Base-by-base conservation (phyloP, 2,797 vertebrate genomes). In the Spizella passerina region DNA sequence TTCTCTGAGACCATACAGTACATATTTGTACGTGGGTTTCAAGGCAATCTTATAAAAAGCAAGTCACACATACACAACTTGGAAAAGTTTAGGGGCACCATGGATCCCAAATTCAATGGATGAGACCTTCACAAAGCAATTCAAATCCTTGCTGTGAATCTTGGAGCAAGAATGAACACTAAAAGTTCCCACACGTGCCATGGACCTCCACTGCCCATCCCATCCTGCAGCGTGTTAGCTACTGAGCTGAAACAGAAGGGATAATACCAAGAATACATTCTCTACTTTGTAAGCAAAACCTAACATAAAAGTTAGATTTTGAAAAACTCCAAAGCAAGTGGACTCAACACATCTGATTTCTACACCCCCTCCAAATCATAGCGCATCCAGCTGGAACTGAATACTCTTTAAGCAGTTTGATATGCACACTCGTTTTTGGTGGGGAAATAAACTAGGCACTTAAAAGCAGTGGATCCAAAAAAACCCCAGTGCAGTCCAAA, bases 101-200 rank as follows among this genome's bases (percentile, higher is more conserved):
- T 1, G 11, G n/a, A 63, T 59, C 39, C 24, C 12, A 50, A 50
- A 77, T 65, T 72, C 50, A 84, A 34, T 47, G 20, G 36, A 41
- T 6, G 3, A 75, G 9, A 64, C 43, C 14, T 63, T 14, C 23
- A 44, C 11, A 41, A 14, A 52, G 12, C 16, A 76, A 38, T 61
- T 69, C 6, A 91, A 93, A 71, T 56, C 21, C 4, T 89, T 0
- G 0, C 4, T 59, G 30, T 60, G 38, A 30, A 50, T 79, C 19
- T 65, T 68, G 65, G 30, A 69, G 34, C 14, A 75, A 61, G 46
- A 83, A 81, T 39, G 9, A 81, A 8, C 21, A 50, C 6, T n/a
- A 21, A 30, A 7, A 2, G 1, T 3, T 1, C 4, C 2, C 26
- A 10, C 7, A 6, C 0, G 4, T 11, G 12, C 6, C 12, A 23